Conservation (phyloP, 2,888 invertebrate species). For the Trissolcus japonicus region DNA sequence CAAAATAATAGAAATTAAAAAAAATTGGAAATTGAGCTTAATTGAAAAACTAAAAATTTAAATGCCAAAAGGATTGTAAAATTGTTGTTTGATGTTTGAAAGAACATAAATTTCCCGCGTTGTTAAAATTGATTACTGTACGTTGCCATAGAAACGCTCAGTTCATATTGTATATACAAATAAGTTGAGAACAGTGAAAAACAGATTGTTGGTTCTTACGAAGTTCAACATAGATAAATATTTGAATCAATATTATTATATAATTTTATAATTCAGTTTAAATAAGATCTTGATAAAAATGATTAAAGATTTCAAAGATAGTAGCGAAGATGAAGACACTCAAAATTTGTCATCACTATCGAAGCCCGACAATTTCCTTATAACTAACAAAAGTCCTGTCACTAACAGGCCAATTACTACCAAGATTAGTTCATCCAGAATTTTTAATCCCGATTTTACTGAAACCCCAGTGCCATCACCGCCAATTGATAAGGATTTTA, state of each 20-base stretch:
- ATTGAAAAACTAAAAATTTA: background rate
- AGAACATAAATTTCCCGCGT: constrained; percentile 4
- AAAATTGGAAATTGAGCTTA: background rate
- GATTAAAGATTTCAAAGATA: constrained; percentile 59
- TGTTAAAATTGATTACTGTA: constrained; percentile 45
- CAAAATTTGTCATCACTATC: constrained; percentile 67
- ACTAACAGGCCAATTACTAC: constrained; percentile 60
- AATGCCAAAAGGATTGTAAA: background rate
- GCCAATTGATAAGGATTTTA: constrained; percentile 50
- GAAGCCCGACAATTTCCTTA: constrained; percentile 76
- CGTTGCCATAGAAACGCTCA: constrained; percentile 30
- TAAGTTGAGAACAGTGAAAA: background rate
- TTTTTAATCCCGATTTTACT: constrained; percentile 29
- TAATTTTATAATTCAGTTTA: background rate
- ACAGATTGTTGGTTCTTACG: background rate
- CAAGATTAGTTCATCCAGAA: constrained; percentile 43
- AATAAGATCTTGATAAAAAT: constrained; percentile 5
- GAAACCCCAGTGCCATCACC: constrained; percentile 59
- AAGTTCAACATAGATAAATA: background rate
- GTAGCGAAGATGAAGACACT: constrained; percentile 65
- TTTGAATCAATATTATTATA: too few species aligned
- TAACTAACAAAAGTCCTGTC: constrained; percentile 78
- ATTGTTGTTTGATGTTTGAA: background rate
- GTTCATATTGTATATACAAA: constrained; percentile 21
- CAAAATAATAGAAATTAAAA: background rate